A percentile compares a stretch with the other conserved stretches of the same genome.
Evolutionary conservation across 2,888 invertebrate species (phyloP).

Genomic region (Slavum lentiscoides): DNA sequence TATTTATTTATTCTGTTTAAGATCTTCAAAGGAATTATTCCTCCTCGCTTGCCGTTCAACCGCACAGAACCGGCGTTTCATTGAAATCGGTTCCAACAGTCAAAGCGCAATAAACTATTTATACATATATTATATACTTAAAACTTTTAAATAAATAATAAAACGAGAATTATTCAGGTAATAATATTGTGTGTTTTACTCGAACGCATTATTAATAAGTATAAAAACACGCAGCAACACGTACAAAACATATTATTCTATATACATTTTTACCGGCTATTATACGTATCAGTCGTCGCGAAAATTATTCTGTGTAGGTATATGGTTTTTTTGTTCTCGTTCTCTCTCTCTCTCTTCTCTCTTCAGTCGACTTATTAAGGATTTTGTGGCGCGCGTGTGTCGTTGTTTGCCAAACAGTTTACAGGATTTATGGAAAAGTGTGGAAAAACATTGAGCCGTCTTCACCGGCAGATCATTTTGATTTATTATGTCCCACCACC

Average conservation of each 20-base stretch:
- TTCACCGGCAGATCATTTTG: conserved; percentile 31
- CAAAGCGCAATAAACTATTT: not conserved
- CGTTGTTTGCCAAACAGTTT: conserved; percentile 20
- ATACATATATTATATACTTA: no score
- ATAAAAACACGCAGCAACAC: not conserved
- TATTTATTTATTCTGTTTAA: no score
- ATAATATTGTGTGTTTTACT: not conserved
- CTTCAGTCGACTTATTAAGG: conserved; percentile 8
- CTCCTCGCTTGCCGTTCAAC: no score
- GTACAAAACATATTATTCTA: no score
- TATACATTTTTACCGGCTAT: conserved; percentile 6
- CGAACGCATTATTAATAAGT: not conserved
- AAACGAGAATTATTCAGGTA: not conserved
- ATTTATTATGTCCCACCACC: conserved; percentile 16
- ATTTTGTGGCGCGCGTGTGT: not conserved
- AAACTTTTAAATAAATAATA: not conserved
- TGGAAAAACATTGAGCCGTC: conserved; percentile 22
- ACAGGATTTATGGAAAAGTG: conserved; percentile 14
- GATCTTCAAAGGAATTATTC: no score
- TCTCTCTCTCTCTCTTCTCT: not conserved
- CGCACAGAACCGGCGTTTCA: not conserved
- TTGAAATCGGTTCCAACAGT: not conserved
- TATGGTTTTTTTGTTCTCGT: no score
- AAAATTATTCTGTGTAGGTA: not conserved
- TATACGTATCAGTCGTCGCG: conserved; percentile 1